A percentile compares a stretch with the other conserved stretches of the same genome.
Evolutionary conservation across 2,888 invertebrate species (phyloP).

Genomic region (Sarcophaga subvicina): DNA sequence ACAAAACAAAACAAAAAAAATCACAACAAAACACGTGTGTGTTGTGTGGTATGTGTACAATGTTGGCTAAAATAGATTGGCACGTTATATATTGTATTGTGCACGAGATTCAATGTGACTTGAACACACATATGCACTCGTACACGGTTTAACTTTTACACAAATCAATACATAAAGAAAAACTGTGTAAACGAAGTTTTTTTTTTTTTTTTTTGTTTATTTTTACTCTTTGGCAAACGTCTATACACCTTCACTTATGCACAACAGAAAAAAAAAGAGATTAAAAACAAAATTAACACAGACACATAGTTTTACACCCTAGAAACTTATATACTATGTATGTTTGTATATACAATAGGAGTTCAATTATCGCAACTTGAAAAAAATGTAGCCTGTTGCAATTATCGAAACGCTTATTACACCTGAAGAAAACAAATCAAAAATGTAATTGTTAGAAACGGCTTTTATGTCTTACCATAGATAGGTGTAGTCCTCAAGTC

Average conservation of each 20-base stretch:
- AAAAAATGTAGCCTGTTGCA: too few species aligned
- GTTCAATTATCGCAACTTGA: too few species aligned
- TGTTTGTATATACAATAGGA: too few species aligned
- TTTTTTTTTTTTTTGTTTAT: conserved; percentile 1
- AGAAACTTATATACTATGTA: too few species aligned
- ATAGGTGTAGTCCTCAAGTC: too few species aligned
- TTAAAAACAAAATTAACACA: background rate
- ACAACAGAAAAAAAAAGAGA: background rate
- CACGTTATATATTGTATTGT: conserved; percentile 43
- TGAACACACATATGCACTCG: background rate
- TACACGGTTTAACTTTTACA: background rate
- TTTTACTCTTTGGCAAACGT: conserved; percentile 22
- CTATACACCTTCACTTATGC: conserved; percentile 15
- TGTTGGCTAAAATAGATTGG: conserved; percentile 33
- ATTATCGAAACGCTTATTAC: too few species aligned
- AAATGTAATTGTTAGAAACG: too few species aligned
- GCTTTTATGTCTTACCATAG: too few species aligned
- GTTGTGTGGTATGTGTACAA: conserved; percentile 17
- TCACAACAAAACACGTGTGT: conserved; percentile 15
- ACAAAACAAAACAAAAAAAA: background rate
- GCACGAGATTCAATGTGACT: conserved; percentile 46
- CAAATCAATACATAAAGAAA: conserved; percentile 19
- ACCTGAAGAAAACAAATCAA: too few species aligned
- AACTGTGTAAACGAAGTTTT: background rate
- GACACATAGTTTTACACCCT: background rate